Base-by-base conservation (phyloP, 2,888 invertebrate genomes). In the Bimastos eiseni region DNA sequence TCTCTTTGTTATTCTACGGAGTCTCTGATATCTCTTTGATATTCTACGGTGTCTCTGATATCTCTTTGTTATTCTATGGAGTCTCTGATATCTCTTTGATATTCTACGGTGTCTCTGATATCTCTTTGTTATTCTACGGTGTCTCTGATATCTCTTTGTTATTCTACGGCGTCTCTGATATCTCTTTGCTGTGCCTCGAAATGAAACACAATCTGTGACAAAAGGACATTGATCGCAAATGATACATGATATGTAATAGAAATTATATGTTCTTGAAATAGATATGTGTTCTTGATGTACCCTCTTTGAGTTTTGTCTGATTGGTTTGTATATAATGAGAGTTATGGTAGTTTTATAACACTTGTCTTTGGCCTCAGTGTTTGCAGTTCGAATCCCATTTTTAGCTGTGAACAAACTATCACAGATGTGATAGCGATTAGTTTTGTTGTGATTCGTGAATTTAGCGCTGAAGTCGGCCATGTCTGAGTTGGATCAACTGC, bases 391-490 rank as follows among this genome's bases (percentile, higher is more conserved):
- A 70, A 17, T 70, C 70, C n/a, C n/a, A 70, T n/a, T 4, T 41
- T 49, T 49, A 11, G 30, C 70, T 70, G 70, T 70, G 30, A n/a
- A 70, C 70, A 70, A n/a, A 70, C 17, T 5, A 24, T 49, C 24
- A 11, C 49, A 70, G 8, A 70, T n/a, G n/a, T 8, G 30, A 49
- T 70, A 24, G 17, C 33, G 33, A n/a, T 30, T 19, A 33, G 38
- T 3, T 34, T 70, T 34, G 30, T 84, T 90, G 37, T 90, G 37
- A 24, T 41, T 83, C 5, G 5, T 38, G 83, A 38, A 33, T 38
- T 34, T 90, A 91, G 91, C 91, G 5, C 88, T 91, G 34, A 91
- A 90, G 84, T 90, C 90, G 30, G 90, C 91, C 17, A 55, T 91
- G 70, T 38, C 37, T 21, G 91, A 91, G 83, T 83, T 91, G 70